These are phyloP conservation scores for Gambusia yucatana DNA, from an alignment of 2,797 vertebrate genomes.

Conservation along the genomic window DNA sequence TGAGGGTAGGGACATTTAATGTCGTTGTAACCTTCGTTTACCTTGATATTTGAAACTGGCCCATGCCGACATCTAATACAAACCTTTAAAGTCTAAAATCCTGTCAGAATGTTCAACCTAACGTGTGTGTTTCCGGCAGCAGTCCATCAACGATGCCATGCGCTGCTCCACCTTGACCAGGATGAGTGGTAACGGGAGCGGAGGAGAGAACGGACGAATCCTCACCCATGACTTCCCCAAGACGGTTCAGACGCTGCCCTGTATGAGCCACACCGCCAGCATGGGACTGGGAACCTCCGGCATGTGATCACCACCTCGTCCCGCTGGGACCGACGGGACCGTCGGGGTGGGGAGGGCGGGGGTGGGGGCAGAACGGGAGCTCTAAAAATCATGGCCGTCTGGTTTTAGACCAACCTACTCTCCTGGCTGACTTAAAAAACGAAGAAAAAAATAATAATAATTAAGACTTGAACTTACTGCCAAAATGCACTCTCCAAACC, in stretches of 20 bases:
- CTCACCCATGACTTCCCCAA: slow-evolving; percentile 98
- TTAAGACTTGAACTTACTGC: slow-evolving; percentile 69
- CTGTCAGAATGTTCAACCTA: slow-evolving; percentile 17
- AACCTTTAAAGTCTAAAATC: neutral
- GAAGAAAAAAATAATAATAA: neutral
- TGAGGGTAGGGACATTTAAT: neutral
- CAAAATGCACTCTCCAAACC: slow-evolving; percentile 76
- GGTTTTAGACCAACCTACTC: slow-evolving; percentile 73
- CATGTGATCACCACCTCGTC: slow-evolving; percentile 85
- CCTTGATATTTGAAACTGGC: slow-evolving; percentile 5
- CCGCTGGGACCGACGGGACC: slow-evolving; percentile 49
- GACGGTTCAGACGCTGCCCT: slow-evolving; percentile 96
- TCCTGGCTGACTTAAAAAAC: slow-evolving; percentile 60
- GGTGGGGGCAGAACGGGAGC: slow-evolving; percentile 63
- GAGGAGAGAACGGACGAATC: slow-evolving; percentile 93
- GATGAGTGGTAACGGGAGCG: slow-evolving; percentile 88
- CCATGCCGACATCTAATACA: neutral
- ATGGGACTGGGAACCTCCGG: slow-evolving; percentile 97
- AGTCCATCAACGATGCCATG: slow-evolving; percentile 98
- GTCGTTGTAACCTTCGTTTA: neutral
- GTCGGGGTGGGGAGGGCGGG: slow-evolving; percentile 43
- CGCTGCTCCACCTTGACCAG: slow-evolving; percentile 94
- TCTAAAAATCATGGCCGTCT: slow-evolving; percentile 74
- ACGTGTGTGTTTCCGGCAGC: slow-evolving; percentile 86
- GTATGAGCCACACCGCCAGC: slow-evolving; percentile 98